Evolutionary conservation across 2,888 invertebrate genomes (phyloP).

Genomic region (Mantis religiosa): DNA sequence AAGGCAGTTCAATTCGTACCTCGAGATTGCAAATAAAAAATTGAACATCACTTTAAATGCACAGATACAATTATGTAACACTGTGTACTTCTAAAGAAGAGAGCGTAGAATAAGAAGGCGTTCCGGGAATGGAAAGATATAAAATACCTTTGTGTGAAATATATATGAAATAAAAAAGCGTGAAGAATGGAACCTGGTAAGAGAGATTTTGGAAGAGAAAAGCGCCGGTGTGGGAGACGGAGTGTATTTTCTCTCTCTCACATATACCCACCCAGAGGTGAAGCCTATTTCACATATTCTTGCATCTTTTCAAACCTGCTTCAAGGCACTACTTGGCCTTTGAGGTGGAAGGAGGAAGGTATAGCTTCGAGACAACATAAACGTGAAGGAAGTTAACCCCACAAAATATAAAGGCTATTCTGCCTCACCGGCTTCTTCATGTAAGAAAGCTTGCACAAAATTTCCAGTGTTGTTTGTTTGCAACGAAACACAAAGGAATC

Average conservation of each 20-base stretch:
- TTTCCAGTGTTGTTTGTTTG: not conserved
- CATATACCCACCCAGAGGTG: not conserved
- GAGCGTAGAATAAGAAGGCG: not conserved
- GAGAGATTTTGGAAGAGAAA: not conserved
- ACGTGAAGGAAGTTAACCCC: not conserved
- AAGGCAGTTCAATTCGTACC: too few relatives aligned
- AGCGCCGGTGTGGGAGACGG: not conserved
- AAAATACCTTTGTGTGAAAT: not conserved
- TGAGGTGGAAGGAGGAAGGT: not conserved
- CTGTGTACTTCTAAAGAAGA: too few relatives aligned
- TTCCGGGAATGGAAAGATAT: not conserved
- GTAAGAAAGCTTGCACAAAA: not conserved
- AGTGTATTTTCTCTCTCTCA: not conserved
- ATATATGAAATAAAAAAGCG: not conserved
- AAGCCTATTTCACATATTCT: conserved; percentile 28
- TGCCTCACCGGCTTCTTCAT: not conserved
- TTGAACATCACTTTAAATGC: too few relatives aligned
- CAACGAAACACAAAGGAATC: not conserved
- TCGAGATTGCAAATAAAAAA: too few relatives aligned
- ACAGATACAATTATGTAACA: too few relatives aligned
- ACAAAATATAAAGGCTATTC: not conserved
- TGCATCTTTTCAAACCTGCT: conserved; percentile 19
- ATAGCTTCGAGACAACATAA: not conserved
- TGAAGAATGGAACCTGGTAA: not conserved
- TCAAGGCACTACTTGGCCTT: not conserved